Base-by-base conservation (phyloP, 2,113 vertebrate genomes). In the Pyxicephalus adspersus region DNA sequence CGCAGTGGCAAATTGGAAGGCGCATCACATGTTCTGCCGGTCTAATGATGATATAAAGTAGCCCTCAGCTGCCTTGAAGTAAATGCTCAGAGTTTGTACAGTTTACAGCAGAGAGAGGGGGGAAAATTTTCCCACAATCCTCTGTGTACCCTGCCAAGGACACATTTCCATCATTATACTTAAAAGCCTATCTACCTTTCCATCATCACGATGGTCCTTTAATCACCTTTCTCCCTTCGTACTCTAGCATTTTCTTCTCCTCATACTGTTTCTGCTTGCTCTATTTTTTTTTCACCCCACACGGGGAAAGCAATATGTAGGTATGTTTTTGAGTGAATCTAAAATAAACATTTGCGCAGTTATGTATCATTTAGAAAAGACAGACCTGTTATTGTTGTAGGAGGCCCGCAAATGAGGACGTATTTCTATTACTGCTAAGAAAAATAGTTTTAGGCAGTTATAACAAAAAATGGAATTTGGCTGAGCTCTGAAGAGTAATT, bases 31-130 rank as follows among this genome's bases (percentile, higher is more conserved):
- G 34, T 52, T 85, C 84, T 84, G 85, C 73, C 71, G 80, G 29
- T 13, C 61, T 87, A 87, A 89, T 77, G 74, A 87, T 89, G 80
- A 87, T 83, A 77, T 81, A 87, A 81, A 11, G 34, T 51, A 83
- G 68, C 84, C 60, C 81, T 65, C 70, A 80, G 85, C 81, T 86
- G 68, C 84, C 68, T 67, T 85, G 65, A 26, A 86, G 76, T 72
- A 86, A 77, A 54, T 86, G n/a, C 75, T 77, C 77, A 75, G 8
- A 86, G 2, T 25, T 18, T 85, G 45, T 77, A 65, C 23, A 83
- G 23, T 45, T 83, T 67, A 58, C 50, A 65, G 60, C 25, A 68
- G 22, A 22, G 29, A 45, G 38, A 45, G 38, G 38, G 13, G 70
- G 11, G 19, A 19, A 83, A 9, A 80, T 86, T 31, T 0, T 72